Evolutionary conservation across 2,113 vertebrate species (phyloP).

Genomic region (Nyctibius bracteatus): DNA sequence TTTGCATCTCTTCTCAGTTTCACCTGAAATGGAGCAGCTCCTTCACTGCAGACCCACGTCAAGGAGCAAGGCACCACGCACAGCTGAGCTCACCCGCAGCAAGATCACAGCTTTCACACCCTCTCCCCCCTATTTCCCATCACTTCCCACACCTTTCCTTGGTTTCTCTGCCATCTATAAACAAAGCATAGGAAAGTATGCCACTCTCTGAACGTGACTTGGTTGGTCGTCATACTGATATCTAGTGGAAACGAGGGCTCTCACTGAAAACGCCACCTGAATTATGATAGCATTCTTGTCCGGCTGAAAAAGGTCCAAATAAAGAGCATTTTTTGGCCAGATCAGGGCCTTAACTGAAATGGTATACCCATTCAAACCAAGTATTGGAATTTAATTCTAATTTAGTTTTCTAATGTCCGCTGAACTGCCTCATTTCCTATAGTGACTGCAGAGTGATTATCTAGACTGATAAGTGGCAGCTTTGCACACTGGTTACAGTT

Average conservation of each 20-base stretch:
- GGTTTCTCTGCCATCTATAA: background rate
- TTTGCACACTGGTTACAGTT: background rate
- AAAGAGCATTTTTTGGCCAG: background rate
- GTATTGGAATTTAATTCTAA: background rate
- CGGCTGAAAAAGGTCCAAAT: background rate
- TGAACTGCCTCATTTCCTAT: background rate
- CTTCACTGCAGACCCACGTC: background rate
- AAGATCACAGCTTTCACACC: background rate
- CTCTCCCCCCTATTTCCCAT: background rate
- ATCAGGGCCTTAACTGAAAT: too few relatives aligned
- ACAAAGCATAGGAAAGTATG: accelerated
- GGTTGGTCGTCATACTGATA: accelerated
- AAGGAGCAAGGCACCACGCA: accelerated
- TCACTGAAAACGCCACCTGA: background rate
- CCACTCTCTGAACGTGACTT: accelerated
- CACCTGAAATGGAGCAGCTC: background rate
- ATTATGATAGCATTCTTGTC: accelerated
- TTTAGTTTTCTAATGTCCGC: accelerated
- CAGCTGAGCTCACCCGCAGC: background rate
- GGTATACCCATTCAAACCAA: background rate
- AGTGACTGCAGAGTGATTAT: background rate
- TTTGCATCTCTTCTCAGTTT: background rate
- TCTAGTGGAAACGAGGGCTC: background rate
- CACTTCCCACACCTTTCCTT: background rate
- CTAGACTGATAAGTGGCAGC: background rate